These are phyloP conservation scores for Chorisops tibialis DNA, from an alignment of 2,888 invertebrate species.

Conservation along the genomic window DNA sequence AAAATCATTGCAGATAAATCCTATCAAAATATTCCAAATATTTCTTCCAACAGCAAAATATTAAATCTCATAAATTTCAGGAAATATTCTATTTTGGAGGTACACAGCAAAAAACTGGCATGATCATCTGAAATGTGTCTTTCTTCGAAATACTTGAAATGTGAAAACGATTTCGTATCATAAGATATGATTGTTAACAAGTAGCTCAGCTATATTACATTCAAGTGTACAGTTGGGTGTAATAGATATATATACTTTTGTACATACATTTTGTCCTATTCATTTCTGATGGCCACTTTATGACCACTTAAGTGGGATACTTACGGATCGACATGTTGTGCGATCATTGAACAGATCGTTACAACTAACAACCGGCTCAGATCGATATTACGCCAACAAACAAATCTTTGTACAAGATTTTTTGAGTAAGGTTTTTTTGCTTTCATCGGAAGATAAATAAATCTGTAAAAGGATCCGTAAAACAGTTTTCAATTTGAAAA, in stretches of 20 bases:
- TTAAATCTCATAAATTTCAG: neutral
- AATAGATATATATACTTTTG: constrained; percentile 1
- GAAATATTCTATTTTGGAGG: neutral
- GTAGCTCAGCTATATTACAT: constrained; percentile 15
- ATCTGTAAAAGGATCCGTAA: constrained; percentile 25
- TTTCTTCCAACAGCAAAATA: neutral
- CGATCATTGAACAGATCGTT: constrained; percentile 19
- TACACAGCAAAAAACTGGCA: neutral
- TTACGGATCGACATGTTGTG: constrained; percentile 18
- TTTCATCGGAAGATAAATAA: constrained; percentile 15
- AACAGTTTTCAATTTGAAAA: constrained; percentile 3
- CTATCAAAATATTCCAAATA: neutral
- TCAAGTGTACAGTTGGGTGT: neutral
- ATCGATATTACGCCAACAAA: constrained; percentile 22
- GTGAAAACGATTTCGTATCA: constrained; percentile 19
- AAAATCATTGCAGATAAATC: too few species aligned
- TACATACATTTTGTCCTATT: constrained; percentile 1
- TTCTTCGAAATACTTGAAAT: constrained; percentile 18
- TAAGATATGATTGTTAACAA: constrained; percentile 15
- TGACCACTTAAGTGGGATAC: constrained; percentile 23
- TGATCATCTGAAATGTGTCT: neutral
- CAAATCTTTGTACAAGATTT: constrained; percentile 15
- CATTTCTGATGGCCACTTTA: constrained; percentile 21
- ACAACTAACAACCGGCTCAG: constrained; percentile 8
- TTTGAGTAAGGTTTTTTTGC: constrained; percentile 5